A percentile compares a stretch with the other conserved stretches of the same genome.
phyloP scores from a whole-genome alignment of 2,888 invertebrate species.

The Heliconius charithonia region DNA sequence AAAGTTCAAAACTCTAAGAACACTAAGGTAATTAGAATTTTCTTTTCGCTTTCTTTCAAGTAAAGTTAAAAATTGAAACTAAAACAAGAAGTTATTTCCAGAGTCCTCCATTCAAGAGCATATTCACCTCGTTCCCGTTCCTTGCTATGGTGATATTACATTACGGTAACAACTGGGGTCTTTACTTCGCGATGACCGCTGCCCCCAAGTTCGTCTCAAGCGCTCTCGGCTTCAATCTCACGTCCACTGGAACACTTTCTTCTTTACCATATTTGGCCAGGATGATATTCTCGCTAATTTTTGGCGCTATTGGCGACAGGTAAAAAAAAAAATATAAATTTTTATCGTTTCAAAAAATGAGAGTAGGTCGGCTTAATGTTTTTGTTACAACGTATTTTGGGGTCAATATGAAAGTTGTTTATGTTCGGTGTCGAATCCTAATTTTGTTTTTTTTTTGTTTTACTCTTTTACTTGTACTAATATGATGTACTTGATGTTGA shows the following conservation, averaged over 20 bases:
- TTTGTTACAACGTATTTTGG: conserved; percentile 23
- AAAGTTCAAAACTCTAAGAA: conserved; percentile 74
- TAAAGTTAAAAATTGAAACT: not conserved
- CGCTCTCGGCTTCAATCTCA: conserved; percentile 87
- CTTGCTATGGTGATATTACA: conserved; percentile 87
- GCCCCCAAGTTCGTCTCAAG: conserved; percentile 90
- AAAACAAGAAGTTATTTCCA: conserved; percentile 58
- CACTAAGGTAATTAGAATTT: conserved; percentile 60
- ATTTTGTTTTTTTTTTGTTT: not conserved
- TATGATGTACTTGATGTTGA: not conserved
- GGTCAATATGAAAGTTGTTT: conserved; percentile 30
- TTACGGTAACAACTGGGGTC: conserved; percentile 90
- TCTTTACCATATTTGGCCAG: conserved; percentile 89
- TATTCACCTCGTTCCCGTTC: conserved; percentile 88
- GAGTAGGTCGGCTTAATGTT: conserved; percentile 30
- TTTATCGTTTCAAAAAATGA: not conserved
- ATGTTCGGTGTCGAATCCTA: conserved; percentile 7
- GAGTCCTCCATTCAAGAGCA: conserved; percentile 86
- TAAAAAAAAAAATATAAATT: conserved; percentile 46
- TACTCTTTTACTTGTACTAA: not conserved
- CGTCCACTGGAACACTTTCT: conserved; percentile 87
- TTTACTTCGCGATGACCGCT: conserved; percentile 89
- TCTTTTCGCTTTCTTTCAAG: too few relatives aligned
- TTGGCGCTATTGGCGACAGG: conserved; percentile 88
- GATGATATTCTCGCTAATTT: conserved; percentile 87